Evolutionary conservation across 2,113 vertebrate species (phyloP).

Genomic region (Rhineura floridana): DNA sequence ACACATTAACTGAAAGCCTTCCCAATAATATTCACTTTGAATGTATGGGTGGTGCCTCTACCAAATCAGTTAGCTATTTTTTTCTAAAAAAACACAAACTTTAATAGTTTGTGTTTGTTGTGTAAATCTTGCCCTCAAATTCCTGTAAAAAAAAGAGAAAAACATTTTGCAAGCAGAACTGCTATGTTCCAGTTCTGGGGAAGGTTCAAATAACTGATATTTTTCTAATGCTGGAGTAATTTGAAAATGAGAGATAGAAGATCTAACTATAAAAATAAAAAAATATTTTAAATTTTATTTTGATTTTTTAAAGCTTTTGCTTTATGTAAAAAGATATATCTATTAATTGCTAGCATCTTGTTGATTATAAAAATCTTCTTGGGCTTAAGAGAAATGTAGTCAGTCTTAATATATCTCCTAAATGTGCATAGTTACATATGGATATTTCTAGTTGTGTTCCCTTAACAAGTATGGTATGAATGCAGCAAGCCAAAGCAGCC

Average conservation of each 20-base stretch:
- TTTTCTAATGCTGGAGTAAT: neutral
- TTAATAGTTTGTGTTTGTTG: neutral
- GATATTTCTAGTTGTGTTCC: neutral
- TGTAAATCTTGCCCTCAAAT: neutral
- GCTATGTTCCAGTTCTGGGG: neutral
- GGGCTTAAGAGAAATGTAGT: neutral
- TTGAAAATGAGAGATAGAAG: neutral
- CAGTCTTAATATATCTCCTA: neutral
- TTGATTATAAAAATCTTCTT: neutral
- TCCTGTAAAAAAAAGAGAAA: neutral
- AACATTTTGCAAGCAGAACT: neutral
- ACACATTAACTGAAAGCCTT: conserved; percentile 72
- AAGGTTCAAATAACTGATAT: neutral
- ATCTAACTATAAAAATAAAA: neutral
- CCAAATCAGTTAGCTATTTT: conserved; percentile 41
- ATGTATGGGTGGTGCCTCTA: conserved; percentile 63
- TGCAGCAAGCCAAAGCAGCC: neutral
- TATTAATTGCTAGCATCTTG: neutral
- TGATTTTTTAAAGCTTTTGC: neutral
- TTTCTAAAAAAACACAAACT: neutral
- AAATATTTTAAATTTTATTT: neutral
- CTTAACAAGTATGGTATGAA: neutral
- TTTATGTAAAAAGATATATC: neutral
- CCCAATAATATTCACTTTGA: conserved; percentile 56
- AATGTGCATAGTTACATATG: neutral